A percentile compares a stretch with the other conserved stretches of the same genome.
phyloP scores from a whole-genome alignment of 2,113 vertebrate species.

The Peromyscus polionotus region DNA sequence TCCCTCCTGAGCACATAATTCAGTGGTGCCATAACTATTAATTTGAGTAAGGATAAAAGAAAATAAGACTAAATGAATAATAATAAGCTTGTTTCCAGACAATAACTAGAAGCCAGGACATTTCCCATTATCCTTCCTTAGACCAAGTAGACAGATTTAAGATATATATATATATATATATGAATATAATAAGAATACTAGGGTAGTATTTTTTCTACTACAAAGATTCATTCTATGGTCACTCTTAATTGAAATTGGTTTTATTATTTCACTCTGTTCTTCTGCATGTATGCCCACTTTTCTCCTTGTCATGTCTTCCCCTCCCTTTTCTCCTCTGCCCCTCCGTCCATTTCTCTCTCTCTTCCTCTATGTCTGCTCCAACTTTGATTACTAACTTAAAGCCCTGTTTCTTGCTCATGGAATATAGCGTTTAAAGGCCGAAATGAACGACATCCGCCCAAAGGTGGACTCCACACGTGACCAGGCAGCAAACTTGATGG shows the following conservation, averaged over 20 bases:
- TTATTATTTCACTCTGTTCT: constrained; percentile 79
- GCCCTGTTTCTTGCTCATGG: constrained; percentile 89
- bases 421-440: constrained; percentile 94
- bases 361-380: not conserved
- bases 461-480: constrained; percentile 93
- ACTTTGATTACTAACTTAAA: constrained; percentile 88
- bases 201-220: not conserved
- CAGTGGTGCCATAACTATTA: not conserved
- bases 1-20: not conserved
- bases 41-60: not conserved
- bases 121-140: not conserved
- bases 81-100: not conserved
- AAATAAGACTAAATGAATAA: not conserved
- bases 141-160: not conserved
- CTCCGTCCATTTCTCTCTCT: not conserved
- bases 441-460: constrained; percentile 93
- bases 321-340: accelerated
- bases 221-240: constrained; percentile 41
- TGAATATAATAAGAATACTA: not conserved
- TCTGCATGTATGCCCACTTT: constrained; percentile 72
- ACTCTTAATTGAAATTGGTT: constrained; percentile 67
- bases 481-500: constrained; percentile 94
- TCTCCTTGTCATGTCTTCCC: not conserved
- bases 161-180: not conserved
- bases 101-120: not conserved